Conservation (phyloP, 2,888 invertebrate species). For the Luffia ferchaultella region DNA sequence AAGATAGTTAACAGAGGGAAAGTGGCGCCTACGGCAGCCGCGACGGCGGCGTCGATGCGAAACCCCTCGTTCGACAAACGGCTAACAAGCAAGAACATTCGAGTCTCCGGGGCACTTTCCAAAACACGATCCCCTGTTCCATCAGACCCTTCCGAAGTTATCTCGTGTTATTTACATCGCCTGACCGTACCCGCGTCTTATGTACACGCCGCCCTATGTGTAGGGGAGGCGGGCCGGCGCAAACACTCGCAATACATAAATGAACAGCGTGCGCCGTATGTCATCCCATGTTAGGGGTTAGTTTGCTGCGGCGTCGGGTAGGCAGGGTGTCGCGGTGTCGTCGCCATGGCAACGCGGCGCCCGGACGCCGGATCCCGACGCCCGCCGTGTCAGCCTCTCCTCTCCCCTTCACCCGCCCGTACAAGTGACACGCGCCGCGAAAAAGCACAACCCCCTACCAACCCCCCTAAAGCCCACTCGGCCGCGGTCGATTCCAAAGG, state of each 20-base stretch:
- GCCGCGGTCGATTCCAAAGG: conserved; percentile 36
- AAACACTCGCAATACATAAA: conserved; percentile 34
- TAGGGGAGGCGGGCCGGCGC: conserved; percentile 1
- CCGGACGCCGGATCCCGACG: conserved; percentile 70
- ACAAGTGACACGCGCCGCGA: conserved; percentile 63
- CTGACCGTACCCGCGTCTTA: conserved; percentile 59
- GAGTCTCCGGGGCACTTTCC: conserved; percentile 46
- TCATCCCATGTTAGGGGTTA: conserved; percentile 3
- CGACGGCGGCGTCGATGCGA: background rate
- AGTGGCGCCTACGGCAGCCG: background rate
- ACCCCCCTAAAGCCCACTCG: background rate
- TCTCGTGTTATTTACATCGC: conserved; percentile 64
- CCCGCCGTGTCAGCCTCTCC: conserved; percentile 67
- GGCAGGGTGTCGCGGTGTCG: conserved; percentile 59
- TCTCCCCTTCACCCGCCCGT: conserved; percentile 48
- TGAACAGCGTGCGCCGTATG: conserved; percentile 41
- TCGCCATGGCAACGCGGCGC: conserved; percentile 68
- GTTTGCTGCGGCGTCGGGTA: conserved; percentile 9
- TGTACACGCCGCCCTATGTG: conserved; percentile 39
- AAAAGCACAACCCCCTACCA: conserved; percentile 60
- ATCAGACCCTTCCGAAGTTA: conserved; percentile 62
- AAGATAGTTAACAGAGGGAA: too few relatives aligned
- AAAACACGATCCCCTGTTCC: conserved; percentile 62
- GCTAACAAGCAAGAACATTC: conserved; percentile 53
- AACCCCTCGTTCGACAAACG: conserved; percentile 22